These are phyloP conservation scores for Spea multiplicata DNA, from an alignment of 2,113 vertebrate genomes.

Conservation along the genomic window DNA sequence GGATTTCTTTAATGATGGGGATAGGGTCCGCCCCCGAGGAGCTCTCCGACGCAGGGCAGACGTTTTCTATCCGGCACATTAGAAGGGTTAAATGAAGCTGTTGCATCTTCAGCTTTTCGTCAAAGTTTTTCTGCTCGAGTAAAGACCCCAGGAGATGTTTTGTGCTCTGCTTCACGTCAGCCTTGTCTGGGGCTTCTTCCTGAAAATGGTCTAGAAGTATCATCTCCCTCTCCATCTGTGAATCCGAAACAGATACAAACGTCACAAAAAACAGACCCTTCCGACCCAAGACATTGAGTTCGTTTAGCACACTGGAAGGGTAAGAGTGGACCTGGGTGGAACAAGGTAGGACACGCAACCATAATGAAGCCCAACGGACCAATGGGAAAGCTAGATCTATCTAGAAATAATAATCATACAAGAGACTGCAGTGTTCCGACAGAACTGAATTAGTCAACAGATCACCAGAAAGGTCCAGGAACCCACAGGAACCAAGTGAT, in stretches of 20 bases:
- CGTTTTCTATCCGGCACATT: conserved; percentile 66
- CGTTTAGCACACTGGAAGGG: no score
- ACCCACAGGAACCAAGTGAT: no score
- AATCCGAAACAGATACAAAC: not conserved
- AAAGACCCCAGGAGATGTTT: conserved; percentile 76
- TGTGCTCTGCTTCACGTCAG: conserved; percentile 57
- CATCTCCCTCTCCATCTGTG: conserved; percentile 80
- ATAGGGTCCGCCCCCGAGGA: conserved; percentile 56
- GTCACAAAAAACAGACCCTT: no score
- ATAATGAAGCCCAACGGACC: no score
- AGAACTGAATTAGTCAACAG: no score
- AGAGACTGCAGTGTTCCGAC: no score
- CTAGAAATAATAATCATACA: no score
- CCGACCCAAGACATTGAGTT: no score
- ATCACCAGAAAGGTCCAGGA: no score
- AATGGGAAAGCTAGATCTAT: no score
- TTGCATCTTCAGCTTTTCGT: conserved; percentile 78
- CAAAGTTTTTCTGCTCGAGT: conserved; percentile 66
- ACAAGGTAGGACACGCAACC: no score
- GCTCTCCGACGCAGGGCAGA: conserved; percentile 66
- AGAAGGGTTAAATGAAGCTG: conserved; percentile 74
- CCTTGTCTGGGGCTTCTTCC: conserved; percentile 73
- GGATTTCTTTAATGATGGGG: conserved; percentile 71
- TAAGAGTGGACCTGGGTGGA: no score
- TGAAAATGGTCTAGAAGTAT: conserved; percentile 78